These are phyloP conservation scores for Notospermus geniculatus DNA, from an alignment of 1,140 invertebrate species.

Conservation along the genomic window DNA sequence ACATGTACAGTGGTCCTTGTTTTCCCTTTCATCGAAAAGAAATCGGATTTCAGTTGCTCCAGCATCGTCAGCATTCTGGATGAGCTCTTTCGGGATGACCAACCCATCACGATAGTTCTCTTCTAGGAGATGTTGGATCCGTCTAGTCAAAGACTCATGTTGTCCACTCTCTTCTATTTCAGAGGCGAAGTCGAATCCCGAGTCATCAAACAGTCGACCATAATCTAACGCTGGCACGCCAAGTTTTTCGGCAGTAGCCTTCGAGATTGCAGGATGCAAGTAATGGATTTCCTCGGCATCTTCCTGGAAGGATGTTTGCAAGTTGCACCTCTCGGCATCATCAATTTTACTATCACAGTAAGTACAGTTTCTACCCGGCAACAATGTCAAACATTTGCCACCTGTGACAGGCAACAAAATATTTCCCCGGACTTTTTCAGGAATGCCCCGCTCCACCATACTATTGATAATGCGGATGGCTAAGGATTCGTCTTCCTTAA, in stretches of 20 bases:
- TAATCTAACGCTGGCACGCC: constrained; percentile 35
- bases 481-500: too few relatives aligned
- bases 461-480: too few relatives aligned
- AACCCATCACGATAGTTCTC: constrained; percentile 40
- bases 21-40: constrained; percentile 46
- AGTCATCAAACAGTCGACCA: too few relatives aligned
- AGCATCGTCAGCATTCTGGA: constrained; percentile 53
- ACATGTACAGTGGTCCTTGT: constrained; percentile 25
- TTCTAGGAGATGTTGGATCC: constrained; percentile 31
- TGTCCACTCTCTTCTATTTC: constrained; percentile 37
- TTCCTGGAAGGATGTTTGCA: too few relatives aligned
- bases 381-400: too few relatives aligned
- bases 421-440: too few relatives aligned
- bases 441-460: too few relatives aligned
- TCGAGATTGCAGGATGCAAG: constrained; percentile 32
- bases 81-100: constrained; percentile 43
- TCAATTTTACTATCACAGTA: too few relatives aligned
- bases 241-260: constrained; percentile 27
- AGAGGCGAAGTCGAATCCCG: too few relatives aligned
- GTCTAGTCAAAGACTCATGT: constrained; percentile 33
- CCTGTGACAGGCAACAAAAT: too few relatives aligned
- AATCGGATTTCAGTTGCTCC: constrained; percentile 57
- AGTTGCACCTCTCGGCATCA: constrained; percentile 13
- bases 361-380: too few relatives aligned
- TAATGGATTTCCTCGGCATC: constrained; percentile 27